Evolutionary conservation across 2,113 vertebrate species (phyloP), one percentile per base, ranked within the genome.

Genomic region (Gavia stellata): DNA sequence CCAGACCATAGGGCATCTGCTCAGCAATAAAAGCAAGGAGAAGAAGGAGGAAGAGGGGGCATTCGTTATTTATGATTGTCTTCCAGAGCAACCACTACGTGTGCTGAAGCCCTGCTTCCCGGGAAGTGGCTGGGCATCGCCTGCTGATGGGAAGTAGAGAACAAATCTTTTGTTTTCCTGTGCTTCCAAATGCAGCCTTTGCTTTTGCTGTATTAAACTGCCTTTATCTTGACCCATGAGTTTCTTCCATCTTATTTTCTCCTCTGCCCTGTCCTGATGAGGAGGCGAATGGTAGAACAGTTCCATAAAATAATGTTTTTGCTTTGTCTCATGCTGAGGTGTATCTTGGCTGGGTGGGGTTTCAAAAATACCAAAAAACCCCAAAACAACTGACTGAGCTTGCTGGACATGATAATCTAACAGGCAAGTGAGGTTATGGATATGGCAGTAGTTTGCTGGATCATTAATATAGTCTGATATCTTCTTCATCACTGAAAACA

Each of bases 321-420:
- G 5, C 0, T 21, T 82, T 62, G 2, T 42, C 5, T 82, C 0
- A 0, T 44, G 7, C 31, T 45, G n/a, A 52, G 11, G 1, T 65
- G 6, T 24, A 19, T n/a, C 52, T 86, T 59, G 16, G 12, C 3
- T 88, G 31, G 31, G 19, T 71, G 21, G 19, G 7, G 3, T 66
- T 71, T 82, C 10, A 61, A 38, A 56, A 65, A 73, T 26, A 20
- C 5, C 7, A 19, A 59, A 88, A 79, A 7, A 1, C 1, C 12
- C 6, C n/a, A n/a, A 12, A 71, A 65, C 2, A 44, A 15, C 7
- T 12, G 12, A 7, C 8, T 44, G 16, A 78, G 5, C 4, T 58
- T 63, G 6, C 3, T 28, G 3, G 6, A 45, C 12, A 5, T 28
- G 6, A 18, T 40, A 40, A 53, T 9, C 11, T 40, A 59, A 68